Conservation (phyloP, 53 echinoderm and acorn worm genomes). For the Crossaster papposus region DNA sequence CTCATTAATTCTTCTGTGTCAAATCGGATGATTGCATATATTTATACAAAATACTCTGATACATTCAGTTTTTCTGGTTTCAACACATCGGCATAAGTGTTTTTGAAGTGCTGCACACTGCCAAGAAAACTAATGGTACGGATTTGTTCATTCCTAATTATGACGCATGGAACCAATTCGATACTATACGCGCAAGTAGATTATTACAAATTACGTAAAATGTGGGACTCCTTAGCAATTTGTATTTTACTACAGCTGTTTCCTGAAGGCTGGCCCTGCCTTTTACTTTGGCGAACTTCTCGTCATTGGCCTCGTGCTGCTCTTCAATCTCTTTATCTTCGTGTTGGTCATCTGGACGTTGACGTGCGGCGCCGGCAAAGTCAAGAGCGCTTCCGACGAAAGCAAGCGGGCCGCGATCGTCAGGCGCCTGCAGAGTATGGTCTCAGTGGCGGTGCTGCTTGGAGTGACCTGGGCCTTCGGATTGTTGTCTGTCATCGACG, state of each 20-base stretch:
- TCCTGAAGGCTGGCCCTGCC: conserved; percentile 55
- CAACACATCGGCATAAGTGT: no score
- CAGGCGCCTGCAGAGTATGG: conserved; percentile 35
- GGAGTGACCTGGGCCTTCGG: conserved; percentile 87
- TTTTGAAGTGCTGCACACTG: no score
- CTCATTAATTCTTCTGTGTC: no score
- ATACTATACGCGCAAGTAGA: no score
- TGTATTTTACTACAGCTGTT: conserved; percentile 60
- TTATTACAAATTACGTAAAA: no score
- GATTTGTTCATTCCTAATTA: no score
- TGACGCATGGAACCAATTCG: no score
- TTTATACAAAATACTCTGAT: no score
- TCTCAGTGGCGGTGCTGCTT: conserved; percentile 68
- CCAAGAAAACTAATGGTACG: no score
- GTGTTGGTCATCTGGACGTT: conserved; percentile 53
- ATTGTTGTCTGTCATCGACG: conserved; percentile 64
- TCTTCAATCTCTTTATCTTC: conserved; percentile 62
- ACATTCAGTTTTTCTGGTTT: no score
- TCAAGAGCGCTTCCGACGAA: neutral
- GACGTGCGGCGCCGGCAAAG: conserved; percentile 45
- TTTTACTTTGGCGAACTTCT: conserved; percentile 63
- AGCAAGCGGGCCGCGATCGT: conserved; percentile 14
- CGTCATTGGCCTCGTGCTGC: conserved; percentile 57
- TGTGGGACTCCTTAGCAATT: neutral
- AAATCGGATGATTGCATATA: no score